These are phyloP conservation scores for Atherinomorus stipes DNA, from an alignment of 2,113 vertebrate species.

Conservation along the genomic window DNA sequence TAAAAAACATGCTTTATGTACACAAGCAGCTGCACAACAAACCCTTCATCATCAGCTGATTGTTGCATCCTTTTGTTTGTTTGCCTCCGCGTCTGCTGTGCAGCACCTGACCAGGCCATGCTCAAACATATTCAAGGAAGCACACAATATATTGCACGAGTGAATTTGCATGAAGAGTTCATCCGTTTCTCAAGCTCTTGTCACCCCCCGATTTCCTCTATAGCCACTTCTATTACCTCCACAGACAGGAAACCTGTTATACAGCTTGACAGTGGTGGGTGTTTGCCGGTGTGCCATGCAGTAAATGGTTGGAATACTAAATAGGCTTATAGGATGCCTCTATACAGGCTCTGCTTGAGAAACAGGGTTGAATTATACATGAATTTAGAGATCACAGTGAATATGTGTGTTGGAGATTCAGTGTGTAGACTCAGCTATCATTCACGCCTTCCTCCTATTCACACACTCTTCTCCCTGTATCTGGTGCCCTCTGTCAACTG, in stretches of 20 bases:
- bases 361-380: slow-evolving; percentile 66
- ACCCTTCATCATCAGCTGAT: slow-evolving; percentile 26
- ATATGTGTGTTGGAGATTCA: slow-evolving; percentile 10
- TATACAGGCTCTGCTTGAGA: slow-evolving; percentile 29
- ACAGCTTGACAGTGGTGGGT: slow-evolving; percentile 54
- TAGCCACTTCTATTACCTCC: slow-evolving; percentile 47
- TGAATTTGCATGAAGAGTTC: slow-evolving; percentile 61
- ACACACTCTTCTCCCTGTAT: slow-evolving; percentile 25
- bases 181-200: slow-evolving; percentile 56
- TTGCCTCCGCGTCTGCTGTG: slow-evolving; percentile 46
- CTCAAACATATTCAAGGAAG: slow-evolving; percentile 42
- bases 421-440: slow-evolving; percentile 56
- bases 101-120: slow-evolving; percentile 35
- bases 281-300: slow-evolving; percentile 36
- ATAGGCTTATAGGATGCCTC: slow-evolving; percentile 31
- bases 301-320: slow-evolving; percentile 58
- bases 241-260: slow-evolving; percentile 49
- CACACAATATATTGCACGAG: slow-evolving; percentile 15
- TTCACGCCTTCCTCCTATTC: slow-evolving; percentile 40
- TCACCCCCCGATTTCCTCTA: slow-evolving; percentile 53
- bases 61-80: slow-evolving; percentile 35
- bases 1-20: slow-evolving; percentile 12
- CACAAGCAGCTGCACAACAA: slow-evolving; percentile 19
- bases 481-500: slow-evolving; percentile 49
- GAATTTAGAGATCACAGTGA: slow-evolving; percentile 44